These are phyloP conservation scores for Oxygymnocypris stewartii DNA, from an alignment of 2,113 vertebrate species.

Conservation along the genomic window DNA sequence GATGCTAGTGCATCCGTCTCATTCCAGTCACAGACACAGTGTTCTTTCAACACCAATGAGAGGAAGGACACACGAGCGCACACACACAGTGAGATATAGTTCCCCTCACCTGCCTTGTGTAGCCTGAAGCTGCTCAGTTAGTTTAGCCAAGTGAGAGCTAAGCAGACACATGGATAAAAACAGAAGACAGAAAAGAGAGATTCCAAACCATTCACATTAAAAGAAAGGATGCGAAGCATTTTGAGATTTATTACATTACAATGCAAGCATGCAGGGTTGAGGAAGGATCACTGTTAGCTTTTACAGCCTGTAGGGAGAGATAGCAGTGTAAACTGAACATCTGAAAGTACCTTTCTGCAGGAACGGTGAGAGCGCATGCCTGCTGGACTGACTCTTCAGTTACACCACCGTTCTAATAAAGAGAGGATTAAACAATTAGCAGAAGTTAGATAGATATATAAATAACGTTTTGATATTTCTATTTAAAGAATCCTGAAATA, in stretches of 20 bases:
- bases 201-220: constrained; percentile 8
- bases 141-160: constrained; percentile 77
- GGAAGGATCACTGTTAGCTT: constrained; percentile 6
- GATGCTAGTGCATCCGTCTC: not conserved
- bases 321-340: not conserved
- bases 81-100: constrained; percentile 52
- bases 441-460: not conserved
- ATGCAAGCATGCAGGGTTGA: not conserved
- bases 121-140: constrained; percentile 79
- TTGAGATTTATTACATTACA: not conserved
- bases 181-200: constrained; percentile 31
- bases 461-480: not conserved
- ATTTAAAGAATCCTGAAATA: not conserved
- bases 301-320: not conserved
- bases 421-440: not conserved
- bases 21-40: not conserved
- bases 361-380: constrained; percentile 66
- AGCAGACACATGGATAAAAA: constrained; percentile 50
- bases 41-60: constrained; percentile 1
- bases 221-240: not conserved
- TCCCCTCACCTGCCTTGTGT: constrained; percentile 77
- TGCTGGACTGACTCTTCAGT: constrained; percentile 68
- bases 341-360: constrained; percentile 70
- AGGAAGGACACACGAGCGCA: constrained; percentile 18
- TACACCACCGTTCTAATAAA: constrained; percentile 55